Evolutionary conservation across 2,888 invertebrate species (phyloP).

Genomic region (Cryptocheilus praepositus): DNA sequence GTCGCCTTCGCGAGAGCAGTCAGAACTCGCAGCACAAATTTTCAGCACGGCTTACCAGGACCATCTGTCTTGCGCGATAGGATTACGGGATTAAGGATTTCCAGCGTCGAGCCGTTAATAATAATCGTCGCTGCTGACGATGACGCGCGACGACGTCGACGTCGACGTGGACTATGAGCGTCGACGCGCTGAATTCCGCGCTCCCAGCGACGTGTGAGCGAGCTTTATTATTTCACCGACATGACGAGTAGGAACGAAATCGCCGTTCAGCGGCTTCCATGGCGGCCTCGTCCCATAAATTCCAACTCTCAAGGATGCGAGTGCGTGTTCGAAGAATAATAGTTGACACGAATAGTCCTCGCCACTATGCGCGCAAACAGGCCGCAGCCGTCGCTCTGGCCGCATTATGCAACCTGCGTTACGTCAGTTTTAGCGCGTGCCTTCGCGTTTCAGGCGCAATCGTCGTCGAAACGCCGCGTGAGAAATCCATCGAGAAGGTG

Average conservation of each 20-base stretch:
- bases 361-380: conserved; percentile 27
- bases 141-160: conserved; percentile 15
- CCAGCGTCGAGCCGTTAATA: conserved; percentile 57
- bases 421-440: conserved; percentile 47
- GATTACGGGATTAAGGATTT: conserved; percentile 61
- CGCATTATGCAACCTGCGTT: conserved; percentile 53
- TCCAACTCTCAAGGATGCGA: conserved; percentile 67
- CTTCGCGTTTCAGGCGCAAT: conserved; percentile 27
- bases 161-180: neutral
- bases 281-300: conserved; percentile 70
- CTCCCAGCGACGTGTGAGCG: conserved; percentile 6
- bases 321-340: conserved; percentile 60
- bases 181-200: conserved; percentile 10
- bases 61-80: conserved; percentile 59
- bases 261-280: conserved; percentile 37
- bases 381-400: conserved; percentile 22
- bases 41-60: conserved; percentile 50
- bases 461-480: conserved; percentile 15
- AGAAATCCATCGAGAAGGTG: conserved; percentile 15
- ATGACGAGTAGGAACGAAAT: conserved; percentile 41
- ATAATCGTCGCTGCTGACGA: conserved; percentile 46
- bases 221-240: conserved; percentile 7
- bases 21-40: conserved; percentile 33
- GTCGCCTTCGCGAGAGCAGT: conserved; percentile 16
- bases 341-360: conserved; percentile 58